These are phyloP conservation scores for Sphaeridia pumilis DNA, from an alignment of 2,888 invertebrate species.

Conservation along the genomic window DNA sequence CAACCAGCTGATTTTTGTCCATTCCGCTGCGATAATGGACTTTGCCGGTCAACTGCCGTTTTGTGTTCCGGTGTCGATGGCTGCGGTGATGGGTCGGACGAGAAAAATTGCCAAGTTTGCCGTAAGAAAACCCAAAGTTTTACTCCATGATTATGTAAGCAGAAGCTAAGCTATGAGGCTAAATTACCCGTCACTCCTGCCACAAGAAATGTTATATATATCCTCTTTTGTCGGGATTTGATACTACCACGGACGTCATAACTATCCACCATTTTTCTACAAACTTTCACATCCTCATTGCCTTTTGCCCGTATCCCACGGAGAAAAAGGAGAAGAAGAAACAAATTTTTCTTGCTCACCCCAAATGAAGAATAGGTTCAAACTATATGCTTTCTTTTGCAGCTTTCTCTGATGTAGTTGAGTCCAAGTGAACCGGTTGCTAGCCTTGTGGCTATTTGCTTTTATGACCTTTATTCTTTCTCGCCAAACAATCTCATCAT, in stretches of 20 bases:
- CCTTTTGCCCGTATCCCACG: neutral
- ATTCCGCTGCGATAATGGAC: constrained; percentile 70
- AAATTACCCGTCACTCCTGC: neutral
- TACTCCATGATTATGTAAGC: neutral
- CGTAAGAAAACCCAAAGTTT: constrained; percentile 55
- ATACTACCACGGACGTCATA: no score
- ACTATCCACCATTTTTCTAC: neutral
- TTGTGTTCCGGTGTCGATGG: constrained; percentile 82
- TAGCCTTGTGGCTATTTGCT: no score
- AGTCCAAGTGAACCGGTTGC: no score
- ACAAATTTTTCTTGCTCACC: no score
- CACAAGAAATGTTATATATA: neutral
- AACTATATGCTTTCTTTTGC: no score
- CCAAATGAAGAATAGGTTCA: no score
- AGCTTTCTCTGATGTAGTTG: no score
- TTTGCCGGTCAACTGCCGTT: constrained; percentile 70
- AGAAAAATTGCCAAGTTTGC: constrained; percentile 66
- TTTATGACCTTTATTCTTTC: no score
- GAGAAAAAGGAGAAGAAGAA: no score
- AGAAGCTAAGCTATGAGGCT: neutral
- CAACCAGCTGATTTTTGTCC: constrained; percentile 54
- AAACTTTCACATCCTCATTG: neutral
- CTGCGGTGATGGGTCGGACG: constrained; percentile 82
- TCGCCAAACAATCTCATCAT: no score
- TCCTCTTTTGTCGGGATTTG: no score